These are phyloP conservation scores for Cerceris ruficornis DNA, from an alignment of 2,888 invertebrate genomes.

Conservation along the genomic window DNA sequence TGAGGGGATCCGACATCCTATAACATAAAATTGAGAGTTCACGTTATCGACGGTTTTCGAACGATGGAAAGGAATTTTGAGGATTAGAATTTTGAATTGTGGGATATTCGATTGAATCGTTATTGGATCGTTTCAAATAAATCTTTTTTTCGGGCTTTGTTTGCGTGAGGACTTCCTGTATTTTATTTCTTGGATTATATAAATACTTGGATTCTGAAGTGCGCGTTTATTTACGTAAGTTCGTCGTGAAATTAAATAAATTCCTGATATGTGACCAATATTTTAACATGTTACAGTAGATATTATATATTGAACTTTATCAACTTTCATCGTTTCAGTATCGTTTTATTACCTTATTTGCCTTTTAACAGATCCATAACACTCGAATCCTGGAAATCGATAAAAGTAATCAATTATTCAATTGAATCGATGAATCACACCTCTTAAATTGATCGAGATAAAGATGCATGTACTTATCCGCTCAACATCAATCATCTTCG, in stretches of 20 bases:
- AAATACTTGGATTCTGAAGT: too few species aligned
- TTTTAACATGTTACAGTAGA: neutral
- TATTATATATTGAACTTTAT: constrained; percentile 11
- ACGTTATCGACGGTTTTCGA: constrained; percentile 37
- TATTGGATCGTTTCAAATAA: neutral
- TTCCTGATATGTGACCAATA: neutral
- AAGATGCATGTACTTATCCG: constrained; percentile 50
- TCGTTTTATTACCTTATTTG: constrained; percentile 24
- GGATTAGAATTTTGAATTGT: neutral
- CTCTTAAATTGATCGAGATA: constrained; percentile 13
- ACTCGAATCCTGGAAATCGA: constrained; percentile 42
- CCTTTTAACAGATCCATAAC: constrained; percentile 29
- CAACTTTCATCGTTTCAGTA: constrained; percentile 16
- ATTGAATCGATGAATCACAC: neutral
- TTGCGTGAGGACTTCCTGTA: too few species aligned
- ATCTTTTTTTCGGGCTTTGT: neutral
- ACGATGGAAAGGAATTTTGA: neutral
- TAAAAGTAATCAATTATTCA: constrained; percentile 35
- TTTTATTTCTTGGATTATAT: too few species aligned
- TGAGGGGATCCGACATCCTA: constrained; percentile 58
- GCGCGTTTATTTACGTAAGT: too few species aligned
- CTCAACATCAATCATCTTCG: neutral
- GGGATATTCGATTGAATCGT: neutral
- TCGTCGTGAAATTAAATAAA: neutral
- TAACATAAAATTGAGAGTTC: constrained; percentile 61